Conservation (phyloP, 2,888 invertebrate genomes). For the Marronus borbonicus region DNA sequence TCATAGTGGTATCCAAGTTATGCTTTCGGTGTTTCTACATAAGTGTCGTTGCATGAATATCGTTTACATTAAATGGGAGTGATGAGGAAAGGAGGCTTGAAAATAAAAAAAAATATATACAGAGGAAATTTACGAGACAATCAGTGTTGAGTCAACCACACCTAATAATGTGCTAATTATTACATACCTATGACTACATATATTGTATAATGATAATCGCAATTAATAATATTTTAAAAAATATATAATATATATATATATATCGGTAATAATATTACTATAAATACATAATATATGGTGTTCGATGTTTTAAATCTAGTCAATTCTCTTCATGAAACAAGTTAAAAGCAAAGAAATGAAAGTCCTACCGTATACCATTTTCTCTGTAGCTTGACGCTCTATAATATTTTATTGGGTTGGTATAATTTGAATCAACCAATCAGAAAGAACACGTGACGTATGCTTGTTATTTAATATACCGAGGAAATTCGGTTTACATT, state of each 20-base stretch:
- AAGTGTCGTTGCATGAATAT: slow-evolving; percentile 36
- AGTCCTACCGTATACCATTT: slow-evolving; percentile 5
- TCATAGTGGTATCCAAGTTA: slow-evolving; percentile 3
- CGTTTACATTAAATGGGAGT: slow-evolving; percentile 9
- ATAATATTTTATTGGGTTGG: slow-evolving; percentile 2
- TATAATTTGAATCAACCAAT: slow-evolving; percentile 40
- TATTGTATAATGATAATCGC: slow-evolving; percentile 12
- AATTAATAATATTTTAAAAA: slow-evolving; percentile 21
- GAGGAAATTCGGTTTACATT: too few species aligned
- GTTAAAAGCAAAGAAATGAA: slow-evolving; percentile 8
- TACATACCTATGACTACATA: background rate
- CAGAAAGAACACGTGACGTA: background rate
- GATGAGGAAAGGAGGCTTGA: background rate
- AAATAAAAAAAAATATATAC: background rate
- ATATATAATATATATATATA: slow-evolving; percentile 7
- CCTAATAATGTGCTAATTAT: slow-evolving; percentile 3
- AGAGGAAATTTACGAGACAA: slow-evolving; percentile 28
- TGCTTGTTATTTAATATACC: too few species aligned
- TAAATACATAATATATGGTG: slow-evolving; percentile 28
- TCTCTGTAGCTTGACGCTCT: background rate
- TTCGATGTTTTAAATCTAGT: slow-evolving; percentile 45
- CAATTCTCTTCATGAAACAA: slow-evolving; percentile 30
- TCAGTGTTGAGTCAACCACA: slow-evolving; percentile 40
- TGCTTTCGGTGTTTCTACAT: slow-evolving; percentile 35
- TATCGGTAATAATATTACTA: slow-evolving; percentile 35